These are phyloP conservation scores for Epirrita christyi DNA, from an alignment of 2,888 invertebrate species.

Conservation along the genomic window DNA sequence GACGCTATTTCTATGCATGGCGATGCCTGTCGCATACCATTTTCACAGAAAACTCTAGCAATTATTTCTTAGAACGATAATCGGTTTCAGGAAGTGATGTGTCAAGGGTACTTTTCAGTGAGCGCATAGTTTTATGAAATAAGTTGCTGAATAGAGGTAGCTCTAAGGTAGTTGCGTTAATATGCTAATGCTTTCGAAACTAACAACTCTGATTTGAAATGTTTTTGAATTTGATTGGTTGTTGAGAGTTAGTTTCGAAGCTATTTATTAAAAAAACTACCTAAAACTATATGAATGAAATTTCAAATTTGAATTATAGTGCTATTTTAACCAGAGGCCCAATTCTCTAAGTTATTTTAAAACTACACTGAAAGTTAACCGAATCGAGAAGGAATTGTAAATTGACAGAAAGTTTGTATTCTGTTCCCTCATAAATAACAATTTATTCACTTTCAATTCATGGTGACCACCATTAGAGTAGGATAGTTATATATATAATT, in stretches of 20 bases:
- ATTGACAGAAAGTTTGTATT: too few relatives aligned
- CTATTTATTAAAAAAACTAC: neutral
- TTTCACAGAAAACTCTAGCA: constrained; percentile 55
- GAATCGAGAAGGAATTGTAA: too few relatives aligned
- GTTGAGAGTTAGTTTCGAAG: neutral
- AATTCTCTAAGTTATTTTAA: too few relatives aligned
- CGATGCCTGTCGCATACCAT: constrained; percentile 23
- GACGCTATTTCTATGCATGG: constrained; percentile 53
- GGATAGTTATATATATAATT: too few relatives aligned
- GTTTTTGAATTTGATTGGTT: constrained; percentile 10
- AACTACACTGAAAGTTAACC: too few relatives aligned
- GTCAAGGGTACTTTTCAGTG: constrained; percentile 53
- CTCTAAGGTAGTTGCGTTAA: neutral
- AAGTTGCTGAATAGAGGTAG: neutral
- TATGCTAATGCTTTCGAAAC: constrained; percentile 24
- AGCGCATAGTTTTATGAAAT: constrained; percentile 26
- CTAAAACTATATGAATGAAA: too few relatives aligned
- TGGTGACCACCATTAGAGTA: too few relatives aligned
- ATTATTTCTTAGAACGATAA: constrained; percentile 55
- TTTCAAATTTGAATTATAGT: too few relatives aligned
- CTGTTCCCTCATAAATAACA: too few relatives aligned
- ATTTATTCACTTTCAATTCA: too few relatives aligned
- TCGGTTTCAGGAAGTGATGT: constrained; percentile 45
- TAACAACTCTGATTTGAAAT: constrained; percentile 20
- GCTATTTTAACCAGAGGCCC: too few relatives aligned